A percentile compares a stretch with the other conserved stretches of the same genome.
These are phyloP conservation scores for Pelobates fuscus DNA, from an alignment of 2,113 vertebrate species.

Conservation along the genomic window DNA sequence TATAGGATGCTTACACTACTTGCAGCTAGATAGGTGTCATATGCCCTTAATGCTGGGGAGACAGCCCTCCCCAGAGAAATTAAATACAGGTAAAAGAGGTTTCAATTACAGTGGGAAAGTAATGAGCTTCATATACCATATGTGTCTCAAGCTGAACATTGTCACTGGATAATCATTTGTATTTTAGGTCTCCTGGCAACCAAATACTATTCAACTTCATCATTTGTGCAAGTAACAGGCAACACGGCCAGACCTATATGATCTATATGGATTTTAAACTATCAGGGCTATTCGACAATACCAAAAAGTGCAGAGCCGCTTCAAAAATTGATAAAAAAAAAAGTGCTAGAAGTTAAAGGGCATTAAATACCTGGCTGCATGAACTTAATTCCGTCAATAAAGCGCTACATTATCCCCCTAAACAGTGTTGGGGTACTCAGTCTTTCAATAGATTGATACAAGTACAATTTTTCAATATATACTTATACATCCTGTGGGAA, in stretches of 20 bases:
- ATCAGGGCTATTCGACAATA: too few species aligned
- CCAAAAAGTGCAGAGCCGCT: too few species aligned
- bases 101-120: constrained; percentile 54
- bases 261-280: too few species aligned
- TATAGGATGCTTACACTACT: not conserved
- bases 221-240: not conserved
- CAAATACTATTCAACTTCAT: not conserved
- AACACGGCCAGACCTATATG: not conserved
- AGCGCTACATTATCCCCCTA: too few species aligned
- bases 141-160: constrained; percentile 58
- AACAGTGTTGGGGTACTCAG: too few species aligned
- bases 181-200: constrained; percentile 43
- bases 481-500: too few species aligned
- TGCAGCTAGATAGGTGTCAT: constrained; percentile 11
- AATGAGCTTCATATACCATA: constrained; percentile 52
- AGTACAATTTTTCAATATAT: too few species aligned
- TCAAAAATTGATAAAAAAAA: too few species aligned
- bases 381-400: too few species aligned
- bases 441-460: too few species aligned
- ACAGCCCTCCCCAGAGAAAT: constrained; percentile 55
- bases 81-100: constrained; percentile 58
- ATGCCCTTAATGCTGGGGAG: constrained; percentile 15
- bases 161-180: constrained; percentile 52
- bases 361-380: too few species aligned
- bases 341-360: too few species aligned